Evolutionary conservation across 1,140 invertebrate species (phyloP).

Genomic region (Aphaenogaster ashmeadi): DNA sequence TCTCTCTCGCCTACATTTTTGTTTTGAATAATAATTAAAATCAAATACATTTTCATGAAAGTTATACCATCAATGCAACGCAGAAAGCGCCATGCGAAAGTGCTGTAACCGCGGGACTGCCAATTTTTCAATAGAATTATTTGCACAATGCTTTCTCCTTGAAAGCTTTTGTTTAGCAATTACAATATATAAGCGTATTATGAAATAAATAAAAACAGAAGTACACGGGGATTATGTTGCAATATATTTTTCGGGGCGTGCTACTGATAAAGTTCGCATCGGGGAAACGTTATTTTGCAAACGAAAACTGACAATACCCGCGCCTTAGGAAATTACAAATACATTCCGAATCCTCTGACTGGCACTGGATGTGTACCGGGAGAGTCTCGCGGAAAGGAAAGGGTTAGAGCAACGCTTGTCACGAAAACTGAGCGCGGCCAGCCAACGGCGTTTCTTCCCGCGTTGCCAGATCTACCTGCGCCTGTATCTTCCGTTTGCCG

Average conservation of each 20-base stretch:
- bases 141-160: too few species aligned
- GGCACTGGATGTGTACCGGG: background rate
- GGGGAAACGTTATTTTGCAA: background rate
- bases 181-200: background rate
- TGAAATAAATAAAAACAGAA: background rate
- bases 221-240: background rate
- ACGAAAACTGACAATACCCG: too few species aligned
- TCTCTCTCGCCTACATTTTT: background rate
- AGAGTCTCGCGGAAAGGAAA: conserved; percentile 31
- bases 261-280: background rate
- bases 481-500: conserved; percentile 17
- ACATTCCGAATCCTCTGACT: background rate
- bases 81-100: background rate
- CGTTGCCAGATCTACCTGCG: conserved; percentile 45
- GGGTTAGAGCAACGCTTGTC: conserved; percentile 44
- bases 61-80: background rate
- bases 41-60: background rate
- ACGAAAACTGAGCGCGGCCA: conserved; percentile 37
- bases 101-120: background rate
- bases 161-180: background rate
- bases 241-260: background rate
- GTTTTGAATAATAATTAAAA: conserved; percentile 29
- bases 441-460: conserved; percentile 19
- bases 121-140: conserved; percentile 40
- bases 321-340: background rate